Conservation (phyloP, 2,888 invertebrate genomes). For the Rhingia campestris region DNA sequence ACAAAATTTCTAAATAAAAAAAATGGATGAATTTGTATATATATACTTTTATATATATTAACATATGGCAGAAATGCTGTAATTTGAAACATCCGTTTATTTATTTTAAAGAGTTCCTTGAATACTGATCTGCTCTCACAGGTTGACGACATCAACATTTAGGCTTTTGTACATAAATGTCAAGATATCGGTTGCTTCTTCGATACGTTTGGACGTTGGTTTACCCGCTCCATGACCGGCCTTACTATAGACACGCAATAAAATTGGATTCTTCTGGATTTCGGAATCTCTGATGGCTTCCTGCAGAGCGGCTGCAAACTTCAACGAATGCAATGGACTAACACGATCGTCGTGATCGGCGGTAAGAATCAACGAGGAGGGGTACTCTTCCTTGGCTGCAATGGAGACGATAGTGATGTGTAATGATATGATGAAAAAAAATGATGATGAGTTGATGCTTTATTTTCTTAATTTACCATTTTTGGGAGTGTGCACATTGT, state of each 20-base stretch:
- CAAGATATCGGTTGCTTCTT: conserved; percentile 95
- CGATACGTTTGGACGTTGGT: conserved; percentile 97
- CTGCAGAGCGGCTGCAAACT: conserved; percentile 96
- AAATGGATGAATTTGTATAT: background rate
- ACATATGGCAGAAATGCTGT: conserved; percentile 66
- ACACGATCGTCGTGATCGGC: conserved; percentile 99
- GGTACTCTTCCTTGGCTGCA: conserved; percentile 88
- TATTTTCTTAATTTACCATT: conserved; percentile 79
- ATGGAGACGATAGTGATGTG: conserved; percentile 1
- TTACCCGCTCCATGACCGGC: conserved; percentile 99
- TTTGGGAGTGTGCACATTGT: conserved; percentile 90
- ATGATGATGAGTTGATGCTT: conserved; percentile 5
- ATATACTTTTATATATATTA: conserved; percentile 23
- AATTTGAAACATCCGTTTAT: conserved; percentile 29
- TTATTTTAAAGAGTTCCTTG: conserved; percentile 23
- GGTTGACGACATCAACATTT: conserved; percentile 79
- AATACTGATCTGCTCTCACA: conserved; percentile 75
- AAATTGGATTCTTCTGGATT: conserved; percentile 91
- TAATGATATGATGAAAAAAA: background rate
- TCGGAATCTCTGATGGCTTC: conserved; percentile 86
- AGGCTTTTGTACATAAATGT: conserved; percentile 81
- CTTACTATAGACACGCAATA: conserved; percentile 96
- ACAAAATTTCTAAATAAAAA: conserved; percentile 42
- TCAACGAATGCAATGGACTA: conserved; percentile 97
- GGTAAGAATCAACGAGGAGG: conserved; percentile 95